Evolutionary conservation across 92 coral and sea anemone species (phyloP).

Genomic region (Plumapathes pennacea): DNA sequence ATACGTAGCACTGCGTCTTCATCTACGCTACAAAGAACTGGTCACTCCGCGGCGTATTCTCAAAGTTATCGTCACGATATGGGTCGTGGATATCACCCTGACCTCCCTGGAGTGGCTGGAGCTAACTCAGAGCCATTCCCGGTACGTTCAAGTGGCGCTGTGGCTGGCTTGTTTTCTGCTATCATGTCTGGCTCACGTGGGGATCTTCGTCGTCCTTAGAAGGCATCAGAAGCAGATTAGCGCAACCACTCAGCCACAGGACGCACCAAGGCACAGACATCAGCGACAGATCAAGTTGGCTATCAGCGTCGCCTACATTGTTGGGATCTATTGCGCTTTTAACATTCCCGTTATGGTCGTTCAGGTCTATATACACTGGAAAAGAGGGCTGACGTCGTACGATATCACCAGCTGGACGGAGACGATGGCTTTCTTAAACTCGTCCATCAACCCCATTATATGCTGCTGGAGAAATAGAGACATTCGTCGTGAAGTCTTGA

Average conservation of each 20-base stretch:
- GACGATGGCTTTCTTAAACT: constrained; percentile 22
- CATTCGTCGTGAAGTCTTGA: constrained; percentile 9
- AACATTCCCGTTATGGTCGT: constrained; percentile 12
- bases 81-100: constrained; percentile 45
- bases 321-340: constrained; percentile 14
- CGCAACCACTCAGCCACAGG: constrained; percentile 7
- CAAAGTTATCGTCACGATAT: constrained; percentile 19
- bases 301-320: constrained; percentile 6
- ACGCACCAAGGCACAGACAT: background rate
- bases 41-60: constrained; percentile 31
- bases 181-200: constrained; percentile 41
- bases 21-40: constrained; percentile 57
- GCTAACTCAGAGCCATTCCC: constrained; percentile 2
- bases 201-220: constrained; percentile 35
- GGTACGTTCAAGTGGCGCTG: constrained; percentile 29
- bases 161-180: constrained; percentile 38
- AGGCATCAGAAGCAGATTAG: constrained; percentile 60
- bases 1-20: constrained; percentile 52
- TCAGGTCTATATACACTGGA: constrained; percentile 6
- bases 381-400: constrained; percentile 1
- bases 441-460: constrained; percentile 11
- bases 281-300: constrained; percentile 18
- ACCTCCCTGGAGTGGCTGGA: constrained; percentile 57
- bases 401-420: constrained; percentile 30
- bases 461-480: constrained; percentile 27